These are phyloP conservation scores for Riparia riparia DNA, from an alignment of 2,113 vertebrate species.

Conservation along the genomic window DNA sequence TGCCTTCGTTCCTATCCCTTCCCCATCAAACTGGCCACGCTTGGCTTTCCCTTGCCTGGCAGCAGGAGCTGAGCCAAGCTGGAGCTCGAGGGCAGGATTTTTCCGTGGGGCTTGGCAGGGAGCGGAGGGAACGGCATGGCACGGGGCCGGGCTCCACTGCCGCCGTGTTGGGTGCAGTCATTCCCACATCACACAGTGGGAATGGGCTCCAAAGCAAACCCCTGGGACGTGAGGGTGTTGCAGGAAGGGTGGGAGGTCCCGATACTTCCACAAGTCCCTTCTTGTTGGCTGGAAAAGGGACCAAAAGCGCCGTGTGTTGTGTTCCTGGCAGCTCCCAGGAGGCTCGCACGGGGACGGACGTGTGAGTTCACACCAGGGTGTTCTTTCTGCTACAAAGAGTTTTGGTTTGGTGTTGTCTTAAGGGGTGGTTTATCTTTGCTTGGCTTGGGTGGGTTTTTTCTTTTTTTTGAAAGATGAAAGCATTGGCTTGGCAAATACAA, in stretches of 20 bases:
- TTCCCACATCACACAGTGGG: fast-evolving
- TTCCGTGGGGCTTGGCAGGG: not conserved
- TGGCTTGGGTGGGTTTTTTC: not conserved
- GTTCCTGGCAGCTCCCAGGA: not conserved
- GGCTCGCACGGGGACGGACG: fast-evolving
- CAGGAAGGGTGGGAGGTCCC: not conserved
- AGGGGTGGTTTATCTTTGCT: not conserved
- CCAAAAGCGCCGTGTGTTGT: not conserved
- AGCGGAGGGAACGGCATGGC: fast-evolving
- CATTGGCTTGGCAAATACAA: not conserved
- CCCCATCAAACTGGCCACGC: not conserved
- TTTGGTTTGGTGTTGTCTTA: not conserved
- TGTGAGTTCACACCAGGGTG: not conserved
- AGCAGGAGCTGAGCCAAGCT: not conserved
- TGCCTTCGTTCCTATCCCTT: not conserved
- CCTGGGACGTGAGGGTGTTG: not conserved
- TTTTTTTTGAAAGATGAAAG: not conserved
- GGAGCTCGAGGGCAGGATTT: not conserved
- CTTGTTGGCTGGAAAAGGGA: not conserved
- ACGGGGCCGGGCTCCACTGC: not conserved
- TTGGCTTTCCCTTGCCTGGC: not conserved
- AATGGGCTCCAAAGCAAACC: not conserved
- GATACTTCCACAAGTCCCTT: not conserved
- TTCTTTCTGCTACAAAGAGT: not conserved
- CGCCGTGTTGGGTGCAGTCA: fast-evolving